These are phyloP conservation scores for Rhagonycha lutea DNA, from an alignment of 2,888 invertebrate genomes.

Conservation along the genomic window DNA sequence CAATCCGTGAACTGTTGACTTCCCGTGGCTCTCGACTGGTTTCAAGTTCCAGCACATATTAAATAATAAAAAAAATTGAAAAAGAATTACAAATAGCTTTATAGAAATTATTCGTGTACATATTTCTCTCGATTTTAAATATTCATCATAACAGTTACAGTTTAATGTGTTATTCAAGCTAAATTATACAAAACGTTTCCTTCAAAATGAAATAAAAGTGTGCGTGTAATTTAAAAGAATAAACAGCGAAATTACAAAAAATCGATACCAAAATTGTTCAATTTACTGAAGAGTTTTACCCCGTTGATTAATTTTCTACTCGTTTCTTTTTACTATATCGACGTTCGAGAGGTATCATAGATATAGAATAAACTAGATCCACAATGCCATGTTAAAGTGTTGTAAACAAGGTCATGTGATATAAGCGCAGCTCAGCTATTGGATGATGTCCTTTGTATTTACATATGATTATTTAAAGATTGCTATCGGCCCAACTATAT, in stretches of 20 bases:
- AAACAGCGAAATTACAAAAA: not conserved
- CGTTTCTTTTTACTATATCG: not conserved
- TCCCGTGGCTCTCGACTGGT: not conserved
- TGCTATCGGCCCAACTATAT: not conserved
- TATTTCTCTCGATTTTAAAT: not conserved
- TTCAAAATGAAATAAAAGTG: not conserved
- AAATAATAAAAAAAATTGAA: not conserved
- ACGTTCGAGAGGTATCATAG: not conserved
- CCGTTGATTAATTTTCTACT: not conserved
- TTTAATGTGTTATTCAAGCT: not conserved
- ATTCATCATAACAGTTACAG: not conserved
- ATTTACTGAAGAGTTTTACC: not conserved
- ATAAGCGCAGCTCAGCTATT: not conserved
- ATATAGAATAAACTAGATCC: not conserved
- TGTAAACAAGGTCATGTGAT: not conserved
- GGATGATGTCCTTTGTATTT: not conserved
- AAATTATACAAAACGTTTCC: not conserved
- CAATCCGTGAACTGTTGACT: conserved; percentile 1
- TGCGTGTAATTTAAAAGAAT: not conserved
- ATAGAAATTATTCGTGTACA: not conserved
- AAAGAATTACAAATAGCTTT: not conserved
- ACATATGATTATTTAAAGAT: not conserved
- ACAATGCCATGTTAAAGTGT: not conserved
- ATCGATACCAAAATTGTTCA: not conserved
- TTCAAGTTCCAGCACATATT: not conserved